Percentiles rank a stretch among this genome's conserved stretches.
phyloP scores from a whole-genome alignment of 2,888 invertebrate genomes.

The Eristalis tenax region DNA sequence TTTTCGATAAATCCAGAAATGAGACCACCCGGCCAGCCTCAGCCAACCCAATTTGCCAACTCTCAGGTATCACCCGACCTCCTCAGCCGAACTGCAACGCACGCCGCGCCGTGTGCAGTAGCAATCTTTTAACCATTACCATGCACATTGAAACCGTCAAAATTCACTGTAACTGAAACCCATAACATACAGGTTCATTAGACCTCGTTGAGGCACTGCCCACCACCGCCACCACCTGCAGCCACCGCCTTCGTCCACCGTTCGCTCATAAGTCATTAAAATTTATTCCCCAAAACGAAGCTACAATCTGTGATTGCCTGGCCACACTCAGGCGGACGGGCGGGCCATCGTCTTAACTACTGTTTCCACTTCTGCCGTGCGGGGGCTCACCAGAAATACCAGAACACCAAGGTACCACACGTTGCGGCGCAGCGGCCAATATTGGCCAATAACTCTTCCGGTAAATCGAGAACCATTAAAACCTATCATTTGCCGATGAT shows the following conservation, averaged over 20 bases:
- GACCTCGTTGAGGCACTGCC: slow-evolving; percentile 34
- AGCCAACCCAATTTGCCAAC: background rate
- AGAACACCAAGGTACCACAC: slow-evolving; percentile 13
- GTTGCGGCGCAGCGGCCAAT: slow-evolving; percentile 47
- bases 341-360: background rate
- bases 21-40: background rate
- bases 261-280: slow-evolving; percentile 62
- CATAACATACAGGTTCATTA: slow-evolving; percentile 61
- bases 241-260: slow-evolving; percentile 7
- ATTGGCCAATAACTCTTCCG: slow-evolving; percentile 68
- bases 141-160: slow-evolving; percentile 47
- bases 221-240: slow-evolving; percentile 57
- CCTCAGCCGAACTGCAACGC: background rate
- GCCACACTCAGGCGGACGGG: background rate
- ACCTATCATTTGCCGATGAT: slow-evolving; percentile 70
- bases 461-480: slow-evolving; percentile 71
- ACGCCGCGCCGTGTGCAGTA: slow-evolving; percentile 21
- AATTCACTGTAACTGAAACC: slow-evolving; percentile 43
- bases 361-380: background rate
- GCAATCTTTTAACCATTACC: slow-evolving; percentile 45
- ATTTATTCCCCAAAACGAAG: slow-evolving; percentile 63
- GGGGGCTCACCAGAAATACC: background rate
- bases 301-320: slow-evolving; percentile 46
- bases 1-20: background rate
- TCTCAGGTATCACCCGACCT: background rate